A percentile compares a stretch with the other conserved stretches of the same genome.
These are phyloP conservation scores for Teinopalpus imperialis DNA, from an alignment of 2,888 invertebrate species.

Conservation along the genomic window DNA sequence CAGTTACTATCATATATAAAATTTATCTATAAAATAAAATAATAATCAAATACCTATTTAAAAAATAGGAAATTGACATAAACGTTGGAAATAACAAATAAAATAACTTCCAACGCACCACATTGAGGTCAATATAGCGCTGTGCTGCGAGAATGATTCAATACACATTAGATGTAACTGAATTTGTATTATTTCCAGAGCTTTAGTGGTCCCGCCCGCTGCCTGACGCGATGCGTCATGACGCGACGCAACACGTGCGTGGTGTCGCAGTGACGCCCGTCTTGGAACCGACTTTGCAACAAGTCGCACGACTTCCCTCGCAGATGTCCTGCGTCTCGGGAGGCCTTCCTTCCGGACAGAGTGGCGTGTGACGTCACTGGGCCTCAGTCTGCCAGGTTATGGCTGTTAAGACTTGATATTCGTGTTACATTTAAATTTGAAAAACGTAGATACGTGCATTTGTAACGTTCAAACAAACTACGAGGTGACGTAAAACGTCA, in stretches of 20 bases:
- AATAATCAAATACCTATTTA: no score
- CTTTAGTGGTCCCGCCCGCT: neutral
- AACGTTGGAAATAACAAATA: no score
- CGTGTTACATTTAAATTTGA: no score
- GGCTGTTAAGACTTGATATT: no score
- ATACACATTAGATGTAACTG: no score
- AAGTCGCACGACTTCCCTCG: neutral
- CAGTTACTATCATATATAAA: no score
- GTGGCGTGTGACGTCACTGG: neutral
- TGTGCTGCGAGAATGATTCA: no score
- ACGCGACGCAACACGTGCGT: neutral
- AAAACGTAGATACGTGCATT: neutral
- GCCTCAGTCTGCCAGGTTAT: neutral
- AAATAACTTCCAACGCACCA: no score
- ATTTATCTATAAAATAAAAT: no score
- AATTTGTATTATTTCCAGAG: no score
- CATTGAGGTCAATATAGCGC: no score
- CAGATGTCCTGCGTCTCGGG: neutral
- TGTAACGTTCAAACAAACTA: neutral
- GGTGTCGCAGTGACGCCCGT: neutral
- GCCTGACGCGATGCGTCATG: neutral
- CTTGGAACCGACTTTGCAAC: neutral
- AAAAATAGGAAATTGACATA: no score
- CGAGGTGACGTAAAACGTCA: neutral
- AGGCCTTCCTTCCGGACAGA: neutral